Percentiles rank a stretch among this genome's conserved stretches.
Evolutionary conservation across 2,113 vertebrate genomes (phyloP).

Genomic region (Beaufortia kweichowensis): DNA sequence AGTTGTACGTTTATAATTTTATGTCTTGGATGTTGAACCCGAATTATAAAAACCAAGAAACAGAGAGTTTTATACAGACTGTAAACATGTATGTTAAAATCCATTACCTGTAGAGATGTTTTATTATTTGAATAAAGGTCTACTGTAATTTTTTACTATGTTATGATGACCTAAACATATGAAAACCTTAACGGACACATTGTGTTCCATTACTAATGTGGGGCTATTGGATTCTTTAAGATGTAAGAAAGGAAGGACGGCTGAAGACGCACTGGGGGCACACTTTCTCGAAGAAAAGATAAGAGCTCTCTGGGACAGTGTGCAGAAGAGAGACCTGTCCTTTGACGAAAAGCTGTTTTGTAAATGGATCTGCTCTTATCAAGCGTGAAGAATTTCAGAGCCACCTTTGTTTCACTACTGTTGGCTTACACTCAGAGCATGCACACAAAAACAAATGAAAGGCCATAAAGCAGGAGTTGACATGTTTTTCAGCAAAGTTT

Average conservation of each 20-base stretch:
- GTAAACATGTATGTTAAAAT: too few relatives aligned
- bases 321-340: conserved; percentile 37
- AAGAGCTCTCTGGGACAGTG: conserved; percentile 40
- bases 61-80: too few relatives aligned
- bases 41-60: too few relatives aligned
- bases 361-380: conserved; percentile 59
- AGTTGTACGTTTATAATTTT: too few relatives aligned
- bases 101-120: neutral
- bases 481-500: conserved; percentile 20
- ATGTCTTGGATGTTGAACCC: too few relatives aligned
- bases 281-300: conserved; percentile 44
- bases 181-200: neutral
- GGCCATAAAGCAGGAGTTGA: conserved; percentile 35
- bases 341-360: conserved; percentile 49
- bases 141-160: neutral
- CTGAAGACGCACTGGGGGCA: conserved; percentile 33
- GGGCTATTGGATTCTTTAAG: conserved; percentile 35
- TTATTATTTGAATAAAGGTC: too few relatives aligned
- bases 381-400: conserved; percentile 57
- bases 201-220: neutral
- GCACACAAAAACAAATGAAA: conserved; percentile 38
- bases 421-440: conserved; percentile 43
- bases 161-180: neutral
- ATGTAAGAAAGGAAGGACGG: conserved; percentile 13
- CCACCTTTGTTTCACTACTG: conserved; percentile 40